Evolutionary conservation across 2,888 invertebrate genomes (phyloP).

Genomic region (Rhaphigaster nebulosa): DNA sequence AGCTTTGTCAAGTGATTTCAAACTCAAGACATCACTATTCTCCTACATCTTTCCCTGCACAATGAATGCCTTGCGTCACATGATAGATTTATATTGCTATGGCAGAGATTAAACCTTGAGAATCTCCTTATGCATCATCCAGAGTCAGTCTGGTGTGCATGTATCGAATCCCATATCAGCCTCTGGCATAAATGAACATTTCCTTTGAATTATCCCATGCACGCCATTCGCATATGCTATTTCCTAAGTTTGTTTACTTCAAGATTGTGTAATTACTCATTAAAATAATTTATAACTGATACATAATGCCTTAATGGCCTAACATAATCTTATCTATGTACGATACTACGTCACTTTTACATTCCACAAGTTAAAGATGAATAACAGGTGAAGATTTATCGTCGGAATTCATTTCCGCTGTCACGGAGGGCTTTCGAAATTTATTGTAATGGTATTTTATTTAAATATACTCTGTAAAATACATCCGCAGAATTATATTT

Average conservation of each 20-base stretch:
- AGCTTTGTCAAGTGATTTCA: neutral
- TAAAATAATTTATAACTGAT: neutral
- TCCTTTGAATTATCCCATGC: neutral
- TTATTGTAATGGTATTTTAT: neutral
- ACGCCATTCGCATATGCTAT: neutral
- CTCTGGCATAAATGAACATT: neutral
- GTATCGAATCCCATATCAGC: neutral
- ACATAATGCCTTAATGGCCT: neutral
- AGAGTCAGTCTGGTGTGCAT: neutral
- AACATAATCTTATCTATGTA: neutral
- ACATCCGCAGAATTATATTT: neutral
- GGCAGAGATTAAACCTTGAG: conserved; percentile 16
- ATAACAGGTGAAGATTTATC: neutral
- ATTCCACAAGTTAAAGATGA: neutral
- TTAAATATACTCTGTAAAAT: neutral
- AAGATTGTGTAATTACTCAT: neutral
- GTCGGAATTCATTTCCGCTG: neutral
- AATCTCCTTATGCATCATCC: neutral
- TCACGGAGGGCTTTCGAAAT: neutral
- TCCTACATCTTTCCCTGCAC: neutral
- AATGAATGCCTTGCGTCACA: neutral
- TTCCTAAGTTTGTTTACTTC: neutral
- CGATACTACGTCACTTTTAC: neutral
- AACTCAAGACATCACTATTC: neutral
- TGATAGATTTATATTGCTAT: neutral